Evolutionary conservation across 2,797 vertebrate species (phyloP), one percentile per base, ranked within the genome.

Genomic region (Clarias pachynema): DNA sequence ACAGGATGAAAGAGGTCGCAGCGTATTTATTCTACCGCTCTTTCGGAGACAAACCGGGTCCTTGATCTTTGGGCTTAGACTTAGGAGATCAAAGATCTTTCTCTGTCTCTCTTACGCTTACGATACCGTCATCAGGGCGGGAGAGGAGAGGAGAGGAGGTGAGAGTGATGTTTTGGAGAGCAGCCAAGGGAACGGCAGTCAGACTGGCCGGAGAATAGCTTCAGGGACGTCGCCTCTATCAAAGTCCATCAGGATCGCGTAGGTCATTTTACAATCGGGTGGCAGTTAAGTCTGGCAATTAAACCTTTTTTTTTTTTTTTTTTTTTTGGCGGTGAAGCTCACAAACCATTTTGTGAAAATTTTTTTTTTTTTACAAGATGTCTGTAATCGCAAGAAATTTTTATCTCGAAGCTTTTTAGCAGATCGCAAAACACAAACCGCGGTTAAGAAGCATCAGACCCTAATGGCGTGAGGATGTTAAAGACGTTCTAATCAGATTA

Each of bases 11-110:
- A 92, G 90, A 82, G 90, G 87, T 91, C 93, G 91, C 84, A 86
- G 57, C 81, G 56, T 93, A 90, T 93, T 93, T 92, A 90, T 90
- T 88, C 91, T 92, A 68, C 12, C 86, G 85, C 89, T 87, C 59
- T 92, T 90, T 90, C 88, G 83, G 92, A 93, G 92, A 94, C 93
- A 93, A 95, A 93, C 92, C 88, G 56, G 56, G 84, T 88, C 91
- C 93, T 94, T 93, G 92, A 95, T 95, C 93, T 94, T 90, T 49
- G 91, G 88, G 90, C 92, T 92, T 84, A 73, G 89, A 91, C 92
- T 92, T 89, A 88, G 75, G 86, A 93, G 92, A 94, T 94, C 93
- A 94, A 94, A 94, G 94, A 87, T 82, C 29, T 66, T 63, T 88
- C 87, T 87, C 84, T 86, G 87, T 89, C 86, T 86, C 62, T 81